Evolutionary conservation across 1,140 invertebrate genomes (phyloP), one percentile per base, ranked within the genome.

Genomic region (Dufourea novaeangliae): DNA sequence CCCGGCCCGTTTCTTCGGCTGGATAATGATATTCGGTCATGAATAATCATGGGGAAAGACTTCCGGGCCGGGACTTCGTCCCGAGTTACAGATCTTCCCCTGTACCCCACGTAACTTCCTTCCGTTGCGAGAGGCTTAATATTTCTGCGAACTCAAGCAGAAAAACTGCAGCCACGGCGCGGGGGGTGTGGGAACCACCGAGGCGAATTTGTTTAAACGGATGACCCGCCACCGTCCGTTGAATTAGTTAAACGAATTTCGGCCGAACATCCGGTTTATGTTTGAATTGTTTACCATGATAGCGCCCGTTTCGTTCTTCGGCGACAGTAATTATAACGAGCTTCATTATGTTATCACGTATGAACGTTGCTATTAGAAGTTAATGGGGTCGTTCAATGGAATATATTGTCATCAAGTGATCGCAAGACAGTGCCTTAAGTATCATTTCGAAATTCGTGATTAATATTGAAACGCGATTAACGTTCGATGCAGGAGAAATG

Each of bases 351-450:
- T n/a, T n/a, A n/a, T n/a, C 17, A n/a, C 14, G 17, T n/a, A n/a
- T n/a, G 20, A n/a, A 46, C 17, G 17, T 46, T 46, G n/a, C 44
- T 20, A n/a, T 46, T n/a, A 1, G 6, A 17, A 11, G 41, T 25
- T 46, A 27, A 44, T n/a, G 2, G 29, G 20, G 32, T 44, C 37
- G 17, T n/a, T 11, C 5, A 17, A 59, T 17, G n/a, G n/a, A n/a
- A n/a, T n/a, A n/a, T n/a, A n/a, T 39, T n/a, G 20, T 57, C 10
- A 22, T 50, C 22, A 46, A 74, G 66, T 62, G 39, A 73, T 84
- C 32, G 77, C 71, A 84, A 80, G 79, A 17, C 72, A 77, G 83
- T 84, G 54, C 50, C 63, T 64, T 59, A 54, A 84, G 84, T 72
- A 46, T n/a, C 41, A 44, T 0, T 14, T 44, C 46, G 46, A 50